phyloP scores from a whole-genome alignment of 2,113 vertebrate genomes.

The Loxodonta africana region DNA sequence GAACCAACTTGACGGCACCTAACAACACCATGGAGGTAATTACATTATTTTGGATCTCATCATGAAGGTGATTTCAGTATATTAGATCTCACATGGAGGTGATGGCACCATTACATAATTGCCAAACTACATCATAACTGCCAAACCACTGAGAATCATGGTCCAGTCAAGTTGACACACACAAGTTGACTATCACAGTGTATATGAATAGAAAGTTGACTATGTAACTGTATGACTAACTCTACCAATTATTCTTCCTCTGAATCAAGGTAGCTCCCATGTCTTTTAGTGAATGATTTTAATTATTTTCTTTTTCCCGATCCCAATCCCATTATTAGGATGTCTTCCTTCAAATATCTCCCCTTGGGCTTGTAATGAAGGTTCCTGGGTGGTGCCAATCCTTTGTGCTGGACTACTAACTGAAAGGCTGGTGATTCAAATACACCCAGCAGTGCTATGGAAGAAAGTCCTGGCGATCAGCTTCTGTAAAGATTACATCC shows the following conservation, averaged over 20 bases:
- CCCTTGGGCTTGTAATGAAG: neutral
- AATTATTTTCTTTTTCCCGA: conserved; percentile 14
- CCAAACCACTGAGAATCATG: no score
- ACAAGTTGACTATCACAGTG: neutral
- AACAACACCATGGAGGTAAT: no score
- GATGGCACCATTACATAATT: no score
- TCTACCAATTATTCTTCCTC: neutral
- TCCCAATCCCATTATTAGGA: neutral
- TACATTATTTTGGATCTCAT: no score
- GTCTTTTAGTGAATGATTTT: neutral
- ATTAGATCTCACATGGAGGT: no score
- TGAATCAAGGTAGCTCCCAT: neutral
- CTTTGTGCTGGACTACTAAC: neutral
- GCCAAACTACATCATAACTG: no score
- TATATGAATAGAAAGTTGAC: neutral
- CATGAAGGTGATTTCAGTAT: no score
- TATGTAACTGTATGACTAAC: neutral
- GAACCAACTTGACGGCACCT: no score
- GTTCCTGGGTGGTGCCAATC: neutral
- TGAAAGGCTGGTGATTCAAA: neutral
- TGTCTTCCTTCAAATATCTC: neutral
- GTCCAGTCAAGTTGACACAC: no score
- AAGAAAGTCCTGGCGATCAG: neutral
- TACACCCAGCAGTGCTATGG: neutral
- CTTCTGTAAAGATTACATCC: neutral